These are phyloP conservation scores for Drosophila truncata DNA, from an alignment of 1,140 invertebrate species.

Conservation along the genomic window DNA sequence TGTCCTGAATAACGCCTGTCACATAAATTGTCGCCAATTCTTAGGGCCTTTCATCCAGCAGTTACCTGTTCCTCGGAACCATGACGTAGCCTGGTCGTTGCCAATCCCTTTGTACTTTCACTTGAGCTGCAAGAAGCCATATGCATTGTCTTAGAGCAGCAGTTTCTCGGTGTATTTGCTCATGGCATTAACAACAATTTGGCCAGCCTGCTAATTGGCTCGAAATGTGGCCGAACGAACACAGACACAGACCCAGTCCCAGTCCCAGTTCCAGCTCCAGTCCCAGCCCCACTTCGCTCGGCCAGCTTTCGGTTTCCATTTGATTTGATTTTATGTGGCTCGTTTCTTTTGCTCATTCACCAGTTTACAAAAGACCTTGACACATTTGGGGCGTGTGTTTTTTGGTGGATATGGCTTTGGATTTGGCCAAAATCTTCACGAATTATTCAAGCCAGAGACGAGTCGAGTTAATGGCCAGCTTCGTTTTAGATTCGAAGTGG, in stretches of 20 bases:
- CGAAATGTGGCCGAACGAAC: conserved; percentile 58
- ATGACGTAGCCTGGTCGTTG: conserved; percentile 25
- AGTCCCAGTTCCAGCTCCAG: conserved; percentile 13
- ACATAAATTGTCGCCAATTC: conserved; percentile 42
- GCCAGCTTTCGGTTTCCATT: conserved; percentile 59
- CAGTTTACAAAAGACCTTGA: conserved; percentile 80
- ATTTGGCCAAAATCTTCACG: conserved; percentile 55
- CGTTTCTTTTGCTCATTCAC: conserved; percentile 65
- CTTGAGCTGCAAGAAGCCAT: conserved; percentile 60
- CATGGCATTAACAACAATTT: conserved; percentile 65
- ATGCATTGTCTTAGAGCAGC: conserved; percentile 66
- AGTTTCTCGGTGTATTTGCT: conserved; percentile 63
- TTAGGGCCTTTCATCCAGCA: conserved; percentile 3
- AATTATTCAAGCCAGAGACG: conserved; percentile 36
- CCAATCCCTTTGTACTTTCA: conserved; percentile 6
- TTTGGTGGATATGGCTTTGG: conserved; percentile 43
- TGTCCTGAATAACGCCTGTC: conserved; percentile 47
- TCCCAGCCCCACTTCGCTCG: conserved; percentile 43
- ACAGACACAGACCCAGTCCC: conserved; percentile 31
- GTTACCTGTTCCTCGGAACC: conserved; percentile 8
- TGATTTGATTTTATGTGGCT: conserved; percentile 43
- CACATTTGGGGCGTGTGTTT: conserved; percentile 67
- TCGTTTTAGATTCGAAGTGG: conserved; percentile 48
- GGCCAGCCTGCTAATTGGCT: conserved; percentile 69
- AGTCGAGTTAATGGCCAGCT: conserved; percentile 29